Percentiles rank a stretch among this genome's conserved stretches.
phyloP scores from a whole-genome alignment of 2,113 vertebrate species.

The Willisornis vidua region DNA sequence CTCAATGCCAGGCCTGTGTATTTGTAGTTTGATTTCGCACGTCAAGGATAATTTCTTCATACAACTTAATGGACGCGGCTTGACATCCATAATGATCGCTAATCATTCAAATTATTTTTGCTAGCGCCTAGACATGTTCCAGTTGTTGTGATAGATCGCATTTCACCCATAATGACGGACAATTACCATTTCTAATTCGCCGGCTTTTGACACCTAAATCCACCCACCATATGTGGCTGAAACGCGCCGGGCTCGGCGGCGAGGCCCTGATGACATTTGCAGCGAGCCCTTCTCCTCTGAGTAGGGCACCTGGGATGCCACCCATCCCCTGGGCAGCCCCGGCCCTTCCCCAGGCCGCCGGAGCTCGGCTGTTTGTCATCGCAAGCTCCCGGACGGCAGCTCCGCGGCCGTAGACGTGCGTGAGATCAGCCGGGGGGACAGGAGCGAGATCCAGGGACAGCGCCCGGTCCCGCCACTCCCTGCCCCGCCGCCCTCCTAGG shows the following conservation, averaged over 20 bases:
- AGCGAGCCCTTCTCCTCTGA: not conserved
- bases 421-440: too few relatives aligned
- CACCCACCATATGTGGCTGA: constrained; percentile 80
- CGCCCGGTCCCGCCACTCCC: too few relatives aligned
- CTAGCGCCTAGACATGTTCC: constrained; percentile 82
- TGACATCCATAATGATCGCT: constrained; percentile 85
- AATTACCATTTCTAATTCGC: constrained; percentile 86
- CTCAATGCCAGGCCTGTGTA: constrained; percentile 77
- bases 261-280: constrained; percentile 12
- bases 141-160: constrained; percentile 87
- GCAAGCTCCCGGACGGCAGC: not conserved
- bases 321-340: not conserved
- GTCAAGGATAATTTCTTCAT: constrained; percentile 85
- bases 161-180: constrained; percentile 87
- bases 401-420: fast-evolving
- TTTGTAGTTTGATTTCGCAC: constrained; percentile 76
- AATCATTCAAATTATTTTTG: constrained; percentile 87
- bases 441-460: fast-evolving
- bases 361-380: not conserved
- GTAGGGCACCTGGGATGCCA: not conserved
- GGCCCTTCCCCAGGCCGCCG: not conserved
- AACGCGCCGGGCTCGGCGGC: constrained; percentile 18
- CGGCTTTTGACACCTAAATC: constrained; percentile 83
- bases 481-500: not conserved
- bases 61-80: constrained; percentile 81